Evolutionary conservation across 1,140 invertebrate species (phyloP), one percentile per base, ranked within the genome.

Genomic region (Drosophila sp.): DNA sequence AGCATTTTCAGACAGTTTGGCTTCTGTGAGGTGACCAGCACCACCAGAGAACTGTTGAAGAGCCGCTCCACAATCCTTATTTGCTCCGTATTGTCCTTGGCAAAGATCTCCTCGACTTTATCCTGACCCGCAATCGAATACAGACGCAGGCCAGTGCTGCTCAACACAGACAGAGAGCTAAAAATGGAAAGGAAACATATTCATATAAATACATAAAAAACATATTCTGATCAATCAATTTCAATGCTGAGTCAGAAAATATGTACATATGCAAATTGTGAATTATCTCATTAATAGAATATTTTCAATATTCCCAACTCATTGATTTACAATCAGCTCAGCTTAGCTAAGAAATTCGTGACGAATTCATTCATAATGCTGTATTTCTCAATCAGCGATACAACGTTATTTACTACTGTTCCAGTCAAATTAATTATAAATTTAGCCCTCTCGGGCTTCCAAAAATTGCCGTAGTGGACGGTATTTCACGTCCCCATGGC

Each of bases 401-500:
- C n/a, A n/a, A n/a, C n/a, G n/a, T n/a, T n/a, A n/a, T n/a, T n/a
- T n/a, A n/a, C n/a, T n/a, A n/a, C n/a, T n/a, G n/a, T n/a, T n/a
- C n/a, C n/a, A n/a, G n/a, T 48, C 1, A 32, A 0, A 89, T 89
- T 69, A 6, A 89, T 89, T 40, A 43, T n/a, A 3, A 0, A 70
- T 70, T 89, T 67, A 89, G 89, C 92, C 92, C 92, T 92, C 86
- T 92, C 93, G 92, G 94, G 93, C 94, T 93, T 94, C 84, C 95
- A 96, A 96, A 96, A 96, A 97, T 97, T 97, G 96, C 95, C 95
- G 93, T 95, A 95, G 95, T 94, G 95, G 94, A 95, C 95, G 95
- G 94, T 97, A 95, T 97, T 97, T 96, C 96, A 97, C 96, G 95
- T 95, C 95, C 95, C 94, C 95, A 94, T 94, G 96, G 96, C 96